These are phyloP conservation scores for Drosophila pullipes DNA, from an alignment of 2,888 invertebrate genomes.

Conservation along the genomic window DNA sequence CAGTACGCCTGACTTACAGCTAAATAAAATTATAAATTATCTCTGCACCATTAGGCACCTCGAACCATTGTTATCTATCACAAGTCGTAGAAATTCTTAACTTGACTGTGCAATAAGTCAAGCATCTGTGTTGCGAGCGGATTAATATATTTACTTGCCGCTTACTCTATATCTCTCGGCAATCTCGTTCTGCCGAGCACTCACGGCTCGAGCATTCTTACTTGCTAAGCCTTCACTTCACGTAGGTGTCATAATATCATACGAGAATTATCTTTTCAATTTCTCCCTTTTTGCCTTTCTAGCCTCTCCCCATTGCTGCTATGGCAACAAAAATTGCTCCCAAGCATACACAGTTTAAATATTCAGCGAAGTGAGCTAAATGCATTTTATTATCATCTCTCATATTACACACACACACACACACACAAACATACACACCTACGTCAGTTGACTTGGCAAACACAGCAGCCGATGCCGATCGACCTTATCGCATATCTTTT, in stretches of 20 bases:
- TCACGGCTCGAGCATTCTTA: neutral
- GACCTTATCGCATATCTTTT: constrained; percentile 69
- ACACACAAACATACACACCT: neutral
- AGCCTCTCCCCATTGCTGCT: neutral
- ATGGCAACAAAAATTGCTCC: constrained; percentile 29
- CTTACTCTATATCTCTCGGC: neutral
- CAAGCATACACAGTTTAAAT: constrained; percentile 53
- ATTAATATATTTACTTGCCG: neutral
- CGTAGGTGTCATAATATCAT: neutral
- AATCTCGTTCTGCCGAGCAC: no score
- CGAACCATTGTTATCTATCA: no score
- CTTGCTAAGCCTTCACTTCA: neutral
- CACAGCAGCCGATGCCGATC: constrained; percentile 62
- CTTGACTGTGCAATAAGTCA: no score
- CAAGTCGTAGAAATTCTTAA: neutral
- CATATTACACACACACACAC: constrained; percentile 2
- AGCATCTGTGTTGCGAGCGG: neutral
- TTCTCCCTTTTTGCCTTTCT: no score
- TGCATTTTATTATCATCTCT: constrained; percentile 54
- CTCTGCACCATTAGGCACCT: neutral
- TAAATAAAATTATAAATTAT: neutral
- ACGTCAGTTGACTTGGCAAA: constrained; percentile 30
- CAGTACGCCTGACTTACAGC: no score
- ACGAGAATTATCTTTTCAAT: neutral
- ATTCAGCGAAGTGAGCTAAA: constrained; percentile 46